Evolutionary conservation across 2,888 invertebrate genomes (phyloP).

Genomic region (Drosophila meridiana): DNA sequence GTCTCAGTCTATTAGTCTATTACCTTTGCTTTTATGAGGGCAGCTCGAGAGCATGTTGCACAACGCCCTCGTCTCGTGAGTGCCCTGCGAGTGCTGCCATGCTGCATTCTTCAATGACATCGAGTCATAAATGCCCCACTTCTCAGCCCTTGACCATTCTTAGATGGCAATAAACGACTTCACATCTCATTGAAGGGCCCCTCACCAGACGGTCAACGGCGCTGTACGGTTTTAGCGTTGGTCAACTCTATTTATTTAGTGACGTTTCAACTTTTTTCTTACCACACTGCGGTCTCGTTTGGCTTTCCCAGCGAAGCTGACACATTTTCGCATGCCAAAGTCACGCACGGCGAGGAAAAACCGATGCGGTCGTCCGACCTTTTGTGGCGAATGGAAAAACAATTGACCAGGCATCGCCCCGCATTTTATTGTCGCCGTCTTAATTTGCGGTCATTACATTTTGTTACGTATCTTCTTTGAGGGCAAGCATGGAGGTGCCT

Average conservation of each 20-base stretch:
- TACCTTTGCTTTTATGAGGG: conserved; percentile 7
- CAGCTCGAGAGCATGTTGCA: conserved; percentile 8
- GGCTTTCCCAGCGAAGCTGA: conserved; percentile 31
- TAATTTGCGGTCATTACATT: conserved; percentile 63
- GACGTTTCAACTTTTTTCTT: conserved; percentile 14
- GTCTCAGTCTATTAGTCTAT: background rate
- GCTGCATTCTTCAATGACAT: conserved; percentile 25
- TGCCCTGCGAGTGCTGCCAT: background rate
- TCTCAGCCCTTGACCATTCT: conserved; percentile 51
- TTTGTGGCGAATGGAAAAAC: conserved; percentile 35
- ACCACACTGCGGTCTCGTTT: background rate
- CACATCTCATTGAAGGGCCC: conserved; percentile 36
- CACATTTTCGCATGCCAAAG: conserved; percentile 68
- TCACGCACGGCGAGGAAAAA: conserved; percentile 36
- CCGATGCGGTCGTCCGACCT: conserved; percentile 59
- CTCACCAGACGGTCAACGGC: conserved; percentile 5
- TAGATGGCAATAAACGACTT: conserved; percentile 24
- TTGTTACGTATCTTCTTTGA: conserved; percentile 31
- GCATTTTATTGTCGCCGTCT: conserved; percentile 38
- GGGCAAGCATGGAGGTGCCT: conserved; percentile 23
- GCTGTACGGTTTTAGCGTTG: conserved; percentile 5
- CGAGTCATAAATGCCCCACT: conserved; percentile 34
- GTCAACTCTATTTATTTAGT: conserved; percentile 24
- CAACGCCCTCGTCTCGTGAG: conserved; percentile 3
- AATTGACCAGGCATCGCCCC: conserved; percentile 31